Evolutionary conservation across 2,113 vertebrate genomes (phyloP).

Genomic region (Parus major): DNA sequence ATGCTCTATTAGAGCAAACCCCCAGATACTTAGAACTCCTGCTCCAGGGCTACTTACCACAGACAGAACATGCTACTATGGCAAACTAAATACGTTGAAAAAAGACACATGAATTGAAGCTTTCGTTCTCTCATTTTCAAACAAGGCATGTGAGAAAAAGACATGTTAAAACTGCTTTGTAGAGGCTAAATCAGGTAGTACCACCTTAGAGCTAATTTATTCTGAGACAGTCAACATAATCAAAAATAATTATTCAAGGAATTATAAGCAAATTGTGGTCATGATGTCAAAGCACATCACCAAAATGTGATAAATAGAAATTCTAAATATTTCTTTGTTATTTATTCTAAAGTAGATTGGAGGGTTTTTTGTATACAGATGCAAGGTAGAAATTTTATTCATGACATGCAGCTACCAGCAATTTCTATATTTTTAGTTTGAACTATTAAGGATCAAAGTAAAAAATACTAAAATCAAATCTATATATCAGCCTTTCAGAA

Average conservation of each 20-base stretch:
- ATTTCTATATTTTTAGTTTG: neutral
- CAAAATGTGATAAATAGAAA: neutral
- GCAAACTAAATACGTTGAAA: neutral
- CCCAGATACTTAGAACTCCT: neutral
- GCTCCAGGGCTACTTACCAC: neutral
- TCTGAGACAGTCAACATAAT: neutral
- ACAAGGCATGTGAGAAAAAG: neutral
- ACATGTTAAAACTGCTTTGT: neutral
- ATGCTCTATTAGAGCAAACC: neutral
- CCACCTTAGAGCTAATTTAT: neutral
- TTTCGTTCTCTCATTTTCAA: neutral
- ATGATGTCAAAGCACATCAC: neutral
- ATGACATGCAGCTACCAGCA: neutral
- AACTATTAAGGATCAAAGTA: neutral
- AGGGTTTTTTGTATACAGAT: accelerated
- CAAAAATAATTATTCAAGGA: neutral
- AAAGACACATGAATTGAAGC: neutral
- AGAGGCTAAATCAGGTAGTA: neutral
- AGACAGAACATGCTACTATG: neutral
- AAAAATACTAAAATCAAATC: neutral
- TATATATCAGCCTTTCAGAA: neutral
- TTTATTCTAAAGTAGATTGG: neutral
- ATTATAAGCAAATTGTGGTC: neutral
- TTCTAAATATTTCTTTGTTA: neutral
- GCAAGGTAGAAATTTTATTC: neutral